Evolutionary conservation across 2,888 invertebrate species (phyloP).

Genomic region (Endotricha flammealis): DNA sequence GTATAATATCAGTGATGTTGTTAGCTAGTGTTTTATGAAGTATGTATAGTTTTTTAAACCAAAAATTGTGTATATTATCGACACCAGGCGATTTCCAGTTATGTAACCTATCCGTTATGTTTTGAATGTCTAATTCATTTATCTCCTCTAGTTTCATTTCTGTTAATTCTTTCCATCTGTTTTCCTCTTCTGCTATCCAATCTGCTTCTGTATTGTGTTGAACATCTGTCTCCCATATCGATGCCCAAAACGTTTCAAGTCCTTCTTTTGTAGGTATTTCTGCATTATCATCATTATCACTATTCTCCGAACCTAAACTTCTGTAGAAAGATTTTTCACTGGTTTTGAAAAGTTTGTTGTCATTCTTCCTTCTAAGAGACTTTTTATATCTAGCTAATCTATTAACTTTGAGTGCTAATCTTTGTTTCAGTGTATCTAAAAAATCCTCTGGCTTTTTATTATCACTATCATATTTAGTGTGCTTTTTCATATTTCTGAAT

Average conservation of each 20-base stretch:
- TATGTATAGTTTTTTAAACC: not conserved
- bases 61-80: constrained; percentile 3
- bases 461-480: constrained; percentile 14
- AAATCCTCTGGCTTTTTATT: constrained; percentile 18
- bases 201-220: constrained; percentile 13
- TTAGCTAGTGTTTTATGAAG: not conserved
- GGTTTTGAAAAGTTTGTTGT: constrained; percentile 14
- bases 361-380: constrained; percentile 13
- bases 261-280: constrained; percentile 5
- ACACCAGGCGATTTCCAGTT: not conserved
- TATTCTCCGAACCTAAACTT: not conserved
- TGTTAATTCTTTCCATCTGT: constrained; percentile 1
- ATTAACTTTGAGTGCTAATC: constrained; percentile 13
- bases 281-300: not conserved
- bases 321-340: constrained; percentile 20
- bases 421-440: constrained; percentile 9
- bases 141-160: not conserved
- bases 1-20: not conserved
- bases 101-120: not conserved
- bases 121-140: not conserved
- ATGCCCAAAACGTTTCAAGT: constrained; percentile 15
- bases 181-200: constrained; percentile 17
- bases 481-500: constrained; percentile 8
- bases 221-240: constrained; percentile 12
- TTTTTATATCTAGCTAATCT: constrained; percentile 19